Conservation (phyloP, 1,140 invertebrate genomes). For the Euglossa dilemma region DNA sequence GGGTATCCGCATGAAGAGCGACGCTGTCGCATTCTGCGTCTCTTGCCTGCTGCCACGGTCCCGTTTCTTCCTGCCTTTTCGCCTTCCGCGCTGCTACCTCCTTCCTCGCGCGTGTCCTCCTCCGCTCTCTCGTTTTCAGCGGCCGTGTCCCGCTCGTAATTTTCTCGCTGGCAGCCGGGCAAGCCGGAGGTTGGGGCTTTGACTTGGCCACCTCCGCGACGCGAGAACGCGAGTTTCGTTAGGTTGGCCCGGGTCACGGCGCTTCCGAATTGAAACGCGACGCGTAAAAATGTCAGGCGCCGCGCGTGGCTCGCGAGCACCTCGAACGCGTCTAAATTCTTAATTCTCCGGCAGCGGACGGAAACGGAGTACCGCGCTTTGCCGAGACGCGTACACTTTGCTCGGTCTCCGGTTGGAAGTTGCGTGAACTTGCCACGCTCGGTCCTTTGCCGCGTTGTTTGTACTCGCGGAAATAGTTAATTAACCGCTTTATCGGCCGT, state of each 20-base stretch:
- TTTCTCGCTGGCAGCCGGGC: conserved; percentile 59
- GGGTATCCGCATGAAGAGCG: conserved; percentile 68
- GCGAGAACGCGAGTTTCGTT: not conserved
- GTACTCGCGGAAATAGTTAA: conserved; percentile 16
- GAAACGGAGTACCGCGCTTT: too few relatives aligned
- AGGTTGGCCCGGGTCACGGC: conserved; percentile 7
- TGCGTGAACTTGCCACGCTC: not conserved
- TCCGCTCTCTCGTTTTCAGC: conserved; percentile 23
- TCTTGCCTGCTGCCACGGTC: conserved; percentile 5
- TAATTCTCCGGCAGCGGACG: not conserved
- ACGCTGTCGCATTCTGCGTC: conserved; percentile 54
- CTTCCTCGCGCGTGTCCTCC: conserved; percentile 1
- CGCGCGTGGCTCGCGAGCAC: not conserved
- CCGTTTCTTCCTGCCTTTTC: not conserved
- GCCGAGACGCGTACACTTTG: not conserved
- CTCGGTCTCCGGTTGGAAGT: not conserved
- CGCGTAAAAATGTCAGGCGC: not conserved
- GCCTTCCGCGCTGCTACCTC: not conserved
- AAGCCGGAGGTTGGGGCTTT: conserved; percentile 38
- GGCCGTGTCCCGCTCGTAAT: conserved; percentile 55
- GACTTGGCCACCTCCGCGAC: conserved; percentile 3
- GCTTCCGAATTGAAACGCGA: not conserved
- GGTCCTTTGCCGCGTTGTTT: not conserved
- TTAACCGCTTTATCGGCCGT: conserved; percentile 7
- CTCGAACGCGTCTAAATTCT: not conserved